phyloP scores from a whole-genome alignment of 2,888 invertebrate genomes.

The Leucoptera coffeella region DNA sequence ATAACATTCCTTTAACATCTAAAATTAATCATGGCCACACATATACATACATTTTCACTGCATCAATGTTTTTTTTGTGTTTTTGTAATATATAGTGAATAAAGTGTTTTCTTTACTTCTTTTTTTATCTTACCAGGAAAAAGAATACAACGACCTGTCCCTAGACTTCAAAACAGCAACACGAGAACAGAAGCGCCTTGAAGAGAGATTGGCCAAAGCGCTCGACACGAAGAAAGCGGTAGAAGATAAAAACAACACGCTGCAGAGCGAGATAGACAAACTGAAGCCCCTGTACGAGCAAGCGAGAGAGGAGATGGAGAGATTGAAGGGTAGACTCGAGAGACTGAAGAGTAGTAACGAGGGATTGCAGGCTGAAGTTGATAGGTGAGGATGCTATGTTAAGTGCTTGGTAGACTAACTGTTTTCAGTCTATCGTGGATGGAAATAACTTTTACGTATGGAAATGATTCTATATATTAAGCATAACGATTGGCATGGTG shows the following conservation, averaged over 20 bases:
- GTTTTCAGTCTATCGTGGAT: no score
- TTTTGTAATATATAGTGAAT: no score
- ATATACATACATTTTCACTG: no score
- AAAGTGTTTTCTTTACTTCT: no score
- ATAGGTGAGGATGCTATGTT: no score
- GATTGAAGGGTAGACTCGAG: constrained; percentile 42
- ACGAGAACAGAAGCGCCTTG: constrained; percentile 28
- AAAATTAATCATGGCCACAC: no score
- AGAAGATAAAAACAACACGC: constrained; percentile 18
- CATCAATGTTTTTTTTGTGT: no score
- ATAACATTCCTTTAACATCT: background rate
- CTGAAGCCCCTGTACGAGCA: constrained; percentile 37
- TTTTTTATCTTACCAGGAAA: no score
- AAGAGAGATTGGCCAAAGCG: constrained; percentile 22
- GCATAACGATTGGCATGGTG: no score
- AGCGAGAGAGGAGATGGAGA: constrained; percentile 40
- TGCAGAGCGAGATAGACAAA: constrained; percentile 22
- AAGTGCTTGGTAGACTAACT: no score
- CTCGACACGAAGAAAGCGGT: constrained; percentile 17
- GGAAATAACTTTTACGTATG: no score
- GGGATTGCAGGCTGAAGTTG: constrained; percentile 29
- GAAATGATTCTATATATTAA: no score
- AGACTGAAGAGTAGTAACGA: constrained; percentile 33
- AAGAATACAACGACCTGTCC: constrained; percentile 32
- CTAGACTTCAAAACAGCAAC: constrained; percentile 23